Percentiles rank a stretch among this genome's conserved stretches.
phyloP scores from a whole-genome alignment of 2,888 invertebrate species.

The Drosophila meridiana region DNA sequence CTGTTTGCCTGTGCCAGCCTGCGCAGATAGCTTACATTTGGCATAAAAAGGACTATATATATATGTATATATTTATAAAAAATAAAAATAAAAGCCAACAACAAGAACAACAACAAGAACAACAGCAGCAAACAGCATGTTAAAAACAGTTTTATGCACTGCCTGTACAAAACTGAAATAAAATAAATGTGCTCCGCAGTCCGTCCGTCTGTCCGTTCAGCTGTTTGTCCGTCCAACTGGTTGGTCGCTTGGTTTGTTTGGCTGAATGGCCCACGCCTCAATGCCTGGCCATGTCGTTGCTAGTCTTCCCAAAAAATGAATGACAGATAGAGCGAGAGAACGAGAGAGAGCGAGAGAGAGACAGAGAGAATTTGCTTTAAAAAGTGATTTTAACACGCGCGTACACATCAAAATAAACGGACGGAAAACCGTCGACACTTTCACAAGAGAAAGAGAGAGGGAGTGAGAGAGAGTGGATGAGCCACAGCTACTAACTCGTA shows the following conservation, averaged over 20 bases:
- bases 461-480: neutral
- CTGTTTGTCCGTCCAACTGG: conserved; percentile 17
- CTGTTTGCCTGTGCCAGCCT: conserved; percentile 63
- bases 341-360: neutral
- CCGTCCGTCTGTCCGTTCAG: conserved; percentile 27
- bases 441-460: neutral
- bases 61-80: conserved; percentile 12
- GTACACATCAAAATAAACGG: conserved; percentile 28
- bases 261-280: conserved; percentile 70
- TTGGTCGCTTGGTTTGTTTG: conserved; percentile 35
- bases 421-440: conserved; percentile 28
- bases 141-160: conserved; percentile 78
- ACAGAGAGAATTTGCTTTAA: conserved; percentile 53
- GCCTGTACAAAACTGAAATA: conserved; percentile 70
- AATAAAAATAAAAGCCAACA: conserved; percentile 11
- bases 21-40: conserved; percentile 78
- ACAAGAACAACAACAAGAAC: conserved; percentile 12
- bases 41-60: conserved; percentile 69
- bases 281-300: conserved; percentile 63
- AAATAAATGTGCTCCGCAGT: conserved; percentile 63
- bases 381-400: conserved; percentile 69
- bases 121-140: conserved; percentile 62
- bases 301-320: conserved; percentile 18
- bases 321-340: neutral
- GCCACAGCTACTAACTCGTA: conserved; percentile 4